Percentiles rank a stretch among this genome's conserved stretches.
Evolutionary conservation across 2,113 vertebrate genomes (phyloP).

Genomic region (Sigmodon hispidus): DNA sequence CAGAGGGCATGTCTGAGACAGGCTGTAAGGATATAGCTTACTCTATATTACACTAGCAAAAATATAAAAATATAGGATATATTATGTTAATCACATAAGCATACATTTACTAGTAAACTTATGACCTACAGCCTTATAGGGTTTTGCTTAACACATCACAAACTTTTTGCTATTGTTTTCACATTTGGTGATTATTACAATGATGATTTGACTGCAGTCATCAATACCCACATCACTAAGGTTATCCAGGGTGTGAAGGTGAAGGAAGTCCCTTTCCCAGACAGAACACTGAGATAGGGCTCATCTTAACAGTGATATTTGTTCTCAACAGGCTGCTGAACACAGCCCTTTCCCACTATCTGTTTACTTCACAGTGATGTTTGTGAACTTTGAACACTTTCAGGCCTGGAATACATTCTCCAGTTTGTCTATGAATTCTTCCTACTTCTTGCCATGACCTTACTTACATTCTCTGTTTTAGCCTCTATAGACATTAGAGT

Average conservation of each 20-base stretch:
- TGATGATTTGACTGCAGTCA: background rate
- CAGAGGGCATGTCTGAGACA: background rate
- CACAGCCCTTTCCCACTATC: background rate
- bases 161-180: background rate
- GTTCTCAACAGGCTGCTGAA: background rate
- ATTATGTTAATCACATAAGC: background rate
- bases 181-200: background rate
- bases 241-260: background rate
- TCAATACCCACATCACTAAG: background rate
- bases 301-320: background rate
- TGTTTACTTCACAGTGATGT: background rate
- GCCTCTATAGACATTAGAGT: constrained; percentile 21
- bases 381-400: constrained; percentile 32
- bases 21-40: background rate
- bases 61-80: background rate
- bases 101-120: no score
- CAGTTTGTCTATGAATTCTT: constrained; percentile 18
- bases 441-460: constrained; percentile 16
- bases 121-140: background rate
- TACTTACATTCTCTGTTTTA: background rate
- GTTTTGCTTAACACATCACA: background rate
- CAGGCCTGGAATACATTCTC: constrained; percentile 11
- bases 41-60: background rate
- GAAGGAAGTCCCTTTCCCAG: background rate
- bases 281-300: background rate